Percentiles rank a stretch among this genome's conserved stretches.
These are phyloP conservation scores for Brachionus rotundiformis DNA, from an alignment of 1,140 invertebrate species.

Conservation along the genomic window DNA sequence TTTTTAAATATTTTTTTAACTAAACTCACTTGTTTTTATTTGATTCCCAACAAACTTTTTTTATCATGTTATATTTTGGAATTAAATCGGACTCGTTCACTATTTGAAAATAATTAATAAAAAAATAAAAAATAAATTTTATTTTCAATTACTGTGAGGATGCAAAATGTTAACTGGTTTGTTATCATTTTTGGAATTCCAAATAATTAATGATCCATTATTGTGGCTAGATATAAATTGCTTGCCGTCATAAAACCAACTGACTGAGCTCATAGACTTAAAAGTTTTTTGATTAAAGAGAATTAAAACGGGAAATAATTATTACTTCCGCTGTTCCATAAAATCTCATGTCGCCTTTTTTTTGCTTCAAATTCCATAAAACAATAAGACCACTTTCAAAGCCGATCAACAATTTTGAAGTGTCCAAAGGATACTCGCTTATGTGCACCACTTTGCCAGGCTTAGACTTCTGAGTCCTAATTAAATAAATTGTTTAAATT, in stretches of 20 bases:
- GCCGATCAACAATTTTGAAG: constrained; percentile 93
- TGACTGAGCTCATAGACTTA: constrained; percentile 77
- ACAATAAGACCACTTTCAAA: constrained; percentile 91
- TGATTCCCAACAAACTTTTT: constrained; percentile 44
- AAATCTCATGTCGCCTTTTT: constrained; percentile 63
- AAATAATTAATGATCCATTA: constrained; percentile 90
- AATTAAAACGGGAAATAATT: too few species aligned
- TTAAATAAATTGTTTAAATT: neutral
- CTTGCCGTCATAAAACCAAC: constrained; percentile 96
- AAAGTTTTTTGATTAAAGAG: constrained; percentile 32
- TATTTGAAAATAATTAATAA: constrained; percentile 12
- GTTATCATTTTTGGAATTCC: constrained; percentile 74
- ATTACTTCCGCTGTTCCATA: constrained; percentile 60
- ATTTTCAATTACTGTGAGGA: constrained; percentile 78
- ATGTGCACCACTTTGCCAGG: constrained; percentile 90
- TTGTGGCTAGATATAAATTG: constrained; percentile 94
- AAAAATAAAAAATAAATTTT: neutral
- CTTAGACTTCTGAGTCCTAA: constrained; percentile 4
- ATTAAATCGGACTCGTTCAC: constrained; percentile 41
- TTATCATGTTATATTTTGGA: constrained; percentile 37
- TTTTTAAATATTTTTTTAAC: too few species aligned
- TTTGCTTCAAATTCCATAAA: constrained; percentile 88
- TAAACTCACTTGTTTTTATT: constrained; percentile 26
- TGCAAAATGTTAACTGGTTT: constrained; percentile 79
- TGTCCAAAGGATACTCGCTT: constrained; percentile 90